Percentiles rank a stretch among this genome's conserved stretches.
These are phyloP conservation scores for Chelmon rostratus DNA, from an alignment of 2,797 vertebrate species.

Conservation along the genomic window DNA sequence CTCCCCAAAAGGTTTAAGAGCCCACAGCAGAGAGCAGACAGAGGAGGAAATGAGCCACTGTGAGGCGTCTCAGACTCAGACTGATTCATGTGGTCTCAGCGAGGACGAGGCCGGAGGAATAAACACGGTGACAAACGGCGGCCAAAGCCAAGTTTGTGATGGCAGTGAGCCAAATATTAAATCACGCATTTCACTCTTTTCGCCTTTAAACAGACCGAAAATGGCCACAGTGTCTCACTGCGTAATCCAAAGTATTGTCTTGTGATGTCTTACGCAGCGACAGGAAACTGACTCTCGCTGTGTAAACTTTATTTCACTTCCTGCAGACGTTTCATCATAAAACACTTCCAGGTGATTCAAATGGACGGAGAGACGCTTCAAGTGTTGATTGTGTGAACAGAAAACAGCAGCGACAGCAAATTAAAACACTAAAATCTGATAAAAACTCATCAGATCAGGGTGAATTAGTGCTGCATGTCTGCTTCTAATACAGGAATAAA, in stretches of 20 bases:
- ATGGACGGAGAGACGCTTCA: no score
- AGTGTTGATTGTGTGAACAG: no score
- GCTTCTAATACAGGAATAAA: not conserved
- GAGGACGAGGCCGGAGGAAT: constrained; percentile 15
- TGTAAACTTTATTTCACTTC: not conserved
- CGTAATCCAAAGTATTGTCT: not conserved
- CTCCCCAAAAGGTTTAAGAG: constrained; percentile 38
- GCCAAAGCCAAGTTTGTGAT: constrained; percentile 3
- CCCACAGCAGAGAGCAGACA: constrained; percentile 20
- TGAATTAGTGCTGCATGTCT: not conserved
- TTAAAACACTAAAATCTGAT: no score
- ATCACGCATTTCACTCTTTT: not conserved
- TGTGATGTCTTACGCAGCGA: not conserved
- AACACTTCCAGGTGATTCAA: no score
- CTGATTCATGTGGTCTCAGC: constrained; percentile 27
- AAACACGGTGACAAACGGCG: constrained; percentile 35
- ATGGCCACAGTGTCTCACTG: not conserved
- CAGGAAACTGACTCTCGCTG: not conserved
- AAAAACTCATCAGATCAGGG: no score
- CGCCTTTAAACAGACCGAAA: not conserved
- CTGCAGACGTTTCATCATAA: no score
- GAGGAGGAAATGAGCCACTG: constrained; percentile 36
- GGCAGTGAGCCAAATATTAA: constrained; percentile 4
- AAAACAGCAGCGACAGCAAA: no score
- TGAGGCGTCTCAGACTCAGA: not conserved